phyloP scores from a whole-genome alignment of 2,888 invertebrate species.

The Caenorhabditis sp. region DNA sequence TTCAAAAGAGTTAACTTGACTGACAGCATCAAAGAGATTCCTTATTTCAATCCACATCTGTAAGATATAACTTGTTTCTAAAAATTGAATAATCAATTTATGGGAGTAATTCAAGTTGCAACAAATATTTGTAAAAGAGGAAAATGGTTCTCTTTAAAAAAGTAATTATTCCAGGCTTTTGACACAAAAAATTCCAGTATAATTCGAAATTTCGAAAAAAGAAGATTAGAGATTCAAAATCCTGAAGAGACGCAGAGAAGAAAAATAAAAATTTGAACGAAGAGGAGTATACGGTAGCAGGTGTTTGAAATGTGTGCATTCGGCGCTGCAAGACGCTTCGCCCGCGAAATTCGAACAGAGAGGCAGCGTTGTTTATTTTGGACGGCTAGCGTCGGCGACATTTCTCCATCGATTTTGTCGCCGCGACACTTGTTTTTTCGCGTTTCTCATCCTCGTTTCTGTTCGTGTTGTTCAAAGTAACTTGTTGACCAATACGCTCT shows the following conservation, averaged over 20 bases:
- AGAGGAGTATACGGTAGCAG: slow-evolving; percentile 24
- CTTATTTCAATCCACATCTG: slow-evolving; percentile 40
- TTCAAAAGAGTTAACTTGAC: slow-evolving; percentile 20
- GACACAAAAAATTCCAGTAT: too few species aligned
- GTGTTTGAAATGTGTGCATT: slow-evolving; percentile 11
- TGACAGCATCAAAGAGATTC: slow-evolving; percentile 23
- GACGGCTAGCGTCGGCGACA: neutral
- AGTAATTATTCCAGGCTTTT: too few species aligned
- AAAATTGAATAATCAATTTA: too few species aligned
- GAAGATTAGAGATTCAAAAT: neutral
- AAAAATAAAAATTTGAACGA: slow-evolving; percentile 18
- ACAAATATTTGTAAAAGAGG: too few species aligned
- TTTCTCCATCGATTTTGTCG: neutral
- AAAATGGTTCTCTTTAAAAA: too few species aligned
- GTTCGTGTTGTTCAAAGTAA: too few species aligned
- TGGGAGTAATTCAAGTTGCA: too few species aligned
- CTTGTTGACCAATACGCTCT: too few species aligned
- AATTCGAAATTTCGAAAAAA: too few species aligned
- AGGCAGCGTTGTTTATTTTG: neutral
- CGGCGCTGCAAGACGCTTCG: slow-evolving; percentile 11
- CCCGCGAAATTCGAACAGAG: slow-evolving; percentile 3
- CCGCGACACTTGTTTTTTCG: neutral
- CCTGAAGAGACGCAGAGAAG: slow-evolving; percentile 19
- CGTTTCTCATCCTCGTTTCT: too few species aligned
- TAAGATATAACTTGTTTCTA: neutral